phyloP scores from a whole-genome alignment of 1,140 invertebrate genomes.

The Aphidius gifuensis region DNA sequence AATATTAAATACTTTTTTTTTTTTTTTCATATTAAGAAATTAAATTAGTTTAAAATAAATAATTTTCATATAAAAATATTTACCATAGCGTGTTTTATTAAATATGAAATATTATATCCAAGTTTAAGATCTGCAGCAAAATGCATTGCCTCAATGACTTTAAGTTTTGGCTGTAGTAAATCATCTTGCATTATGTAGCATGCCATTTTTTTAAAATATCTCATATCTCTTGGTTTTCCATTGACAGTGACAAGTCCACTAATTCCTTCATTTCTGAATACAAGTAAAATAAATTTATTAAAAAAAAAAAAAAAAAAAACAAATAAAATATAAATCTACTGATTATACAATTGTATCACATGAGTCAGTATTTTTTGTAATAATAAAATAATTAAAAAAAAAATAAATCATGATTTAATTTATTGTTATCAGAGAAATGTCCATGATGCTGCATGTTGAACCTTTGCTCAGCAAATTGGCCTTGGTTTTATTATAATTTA shows the following conservation, averaged over 20 bases:
- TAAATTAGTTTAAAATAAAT: neutral
- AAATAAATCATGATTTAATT: no score
- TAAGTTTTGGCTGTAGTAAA: slow-evolving; percentile 78
- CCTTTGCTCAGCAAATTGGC: no score
- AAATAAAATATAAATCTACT: no score
- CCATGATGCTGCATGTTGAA: no score
- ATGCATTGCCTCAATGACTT: slow-evolving; percentile 80
- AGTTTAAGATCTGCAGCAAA: slow-evolving; percentile 87
- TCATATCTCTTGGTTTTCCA: slow-evolving; percentile 68
- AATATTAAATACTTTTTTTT: no score
- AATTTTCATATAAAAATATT: neutral
- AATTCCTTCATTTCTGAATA: slow-evolving; percentile 55
- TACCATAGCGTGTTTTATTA: no score
- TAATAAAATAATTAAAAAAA: no score
- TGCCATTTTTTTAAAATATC: slow-evolving; percentile 80
- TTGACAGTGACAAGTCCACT: slow-evolving; percentile 71
- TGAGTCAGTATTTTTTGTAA: no score
- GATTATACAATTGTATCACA: no score
- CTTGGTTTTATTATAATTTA: no score
- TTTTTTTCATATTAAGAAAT: neutral
- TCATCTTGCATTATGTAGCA: slow-evolving; percentile 96
- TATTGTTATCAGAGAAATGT: no score
- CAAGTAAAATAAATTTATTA: slow-evolving; percentile 20
- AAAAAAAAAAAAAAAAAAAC: neutral
- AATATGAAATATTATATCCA: slow-evolving; percentile 57